Evolutionary conservation across 2,113 vertebrate genomes (phyloP).

Genomic region (Festucalex cinctus): DNA sequence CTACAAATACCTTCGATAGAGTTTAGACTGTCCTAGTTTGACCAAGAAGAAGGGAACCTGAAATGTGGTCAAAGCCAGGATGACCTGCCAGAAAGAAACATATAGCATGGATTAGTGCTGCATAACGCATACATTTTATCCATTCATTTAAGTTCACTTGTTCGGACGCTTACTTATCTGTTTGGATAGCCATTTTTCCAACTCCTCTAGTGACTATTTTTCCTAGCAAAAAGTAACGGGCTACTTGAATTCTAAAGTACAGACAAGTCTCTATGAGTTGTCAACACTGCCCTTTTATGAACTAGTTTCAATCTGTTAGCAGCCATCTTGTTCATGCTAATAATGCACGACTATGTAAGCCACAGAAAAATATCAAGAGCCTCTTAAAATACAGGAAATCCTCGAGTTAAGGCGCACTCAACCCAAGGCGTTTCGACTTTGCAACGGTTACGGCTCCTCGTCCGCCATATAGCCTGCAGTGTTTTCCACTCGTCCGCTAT

Average conservation of each 20-base stretch:
- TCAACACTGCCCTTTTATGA: not conserved
- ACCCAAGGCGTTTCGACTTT: too few species aligned
- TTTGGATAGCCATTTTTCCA: not conserved
- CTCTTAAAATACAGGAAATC: too few species aligned
- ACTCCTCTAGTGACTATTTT: not conserved
- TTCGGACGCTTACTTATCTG: not conserved
- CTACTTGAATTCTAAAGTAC: not conserved
- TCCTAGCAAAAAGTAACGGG: not conserved
- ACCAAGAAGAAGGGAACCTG: conserved; percentile 84
- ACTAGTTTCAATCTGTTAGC: not conserved
- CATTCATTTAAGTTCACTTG: not conserved
- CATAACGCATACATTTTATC: not conserved
- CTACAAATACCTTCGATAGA: conserved; percentile 82
- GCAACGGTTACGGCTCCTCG: too few species aligned
- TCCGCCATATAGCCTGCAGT: too few species aligned
- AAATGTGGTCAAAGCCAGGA: conserved; percentile 87
- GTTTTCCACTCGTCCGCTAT: too few species aligned
- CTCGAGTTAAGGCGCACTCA: too few species aligned
- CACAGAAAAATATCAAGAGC: too few species aligned
- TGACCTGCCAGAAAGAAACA: conserved; percentile 71
- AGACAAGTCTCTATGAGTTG: not conserved
- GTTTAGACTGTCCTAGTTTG: conserved; percentile 84
- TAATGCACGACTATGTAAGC: not conserved
- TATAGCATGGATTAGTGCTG: not conserved
- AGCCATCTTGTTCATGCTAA: not conserved